Evolutionary conservation across 2,888 invertebrate genomes (phyloP).

Genomic region (Pristionchus arcanus): DNA sequence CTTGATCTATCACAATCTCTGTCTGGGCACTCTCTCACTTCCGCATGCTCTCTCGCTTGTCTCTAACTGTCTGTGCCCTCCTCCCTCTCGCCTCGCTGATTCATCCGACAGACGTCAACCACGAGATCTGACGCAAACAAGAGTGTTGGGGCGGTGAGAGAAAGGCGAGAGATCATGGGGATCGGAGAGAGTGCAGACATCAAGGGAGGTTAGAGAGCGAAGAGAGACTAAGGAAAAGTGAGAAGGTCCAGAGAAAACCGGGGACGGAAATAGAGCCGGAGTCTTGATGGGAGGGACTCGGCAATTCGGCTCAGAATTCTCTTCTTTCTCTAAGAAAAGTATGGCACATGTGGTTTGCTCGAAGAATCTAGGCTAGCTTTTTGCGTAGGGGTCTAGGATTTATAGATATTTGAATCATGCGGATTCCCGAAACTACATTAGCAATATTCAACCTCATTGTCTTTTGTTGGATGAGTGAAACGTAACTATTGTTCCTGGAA

Average conservation of each 20-base stretch:
- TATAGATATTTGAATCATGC: neutral
- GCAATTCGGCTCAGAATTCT: neutral
- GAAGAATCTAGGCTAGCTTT: neutral
- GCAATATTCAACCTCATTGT: neutral
- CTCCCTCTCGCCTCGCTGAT: neutral
- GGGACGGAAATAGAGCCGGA: neutral
- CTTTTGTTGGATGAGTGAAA: too few relatives aligned
- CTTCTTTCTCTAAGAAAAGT: neutral
- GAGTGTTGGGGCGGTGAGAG: neutral
- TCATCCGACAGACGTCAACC: constrained; percentile 19
- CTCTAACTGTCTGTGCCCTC: neutral
- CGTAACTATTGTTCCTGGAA: too few relatives aligned
- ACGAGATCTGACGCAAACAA: neutral
- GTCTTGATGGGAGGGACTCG: neutral
- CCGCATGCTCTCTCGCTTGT: neutral
- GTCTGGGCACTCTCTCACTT: neutral
- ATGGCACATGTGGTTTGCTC: neutral
- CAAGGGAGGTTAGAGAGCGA: neutral
- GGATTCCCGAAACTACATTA: neutral
- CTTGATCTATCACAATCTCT: neutral
- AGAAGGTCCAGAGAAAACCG: neutral
- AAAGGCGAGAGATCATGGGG: neutral
- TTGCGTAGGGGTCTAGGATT: neutral
- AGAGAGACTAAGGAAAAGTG: neutral
- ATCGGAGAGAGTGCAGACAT: neutral